Conservation (phyloP, 2,888 invertebrate species). For the Aproaerema taeniolella region DNA sequence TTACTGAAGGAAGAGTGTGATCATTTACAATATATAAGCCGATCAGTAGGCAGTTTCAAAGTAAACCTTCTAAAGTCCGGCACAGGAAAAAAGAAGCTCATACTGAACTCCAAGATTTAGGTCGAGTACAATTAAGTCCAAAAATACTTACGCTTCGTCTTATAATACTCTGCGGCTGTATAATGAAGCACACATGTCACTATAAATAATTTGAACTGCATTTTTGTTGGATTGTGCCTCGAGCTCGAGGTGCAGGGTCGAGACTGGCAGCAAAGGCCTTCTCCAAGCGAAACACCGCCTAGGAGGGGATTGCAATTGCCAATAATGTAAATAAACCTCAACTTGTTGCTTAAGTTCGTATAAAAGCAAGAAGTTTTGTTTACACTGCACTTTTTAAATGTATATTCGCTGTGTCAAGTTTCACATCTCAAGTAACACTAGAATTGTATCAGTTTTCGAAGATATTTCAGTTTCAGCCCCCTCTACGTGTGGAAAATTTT, state of each 20-base stretch:
- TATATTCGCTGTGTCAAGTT: too few relatives aligned
- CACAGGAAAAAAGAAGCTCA: too few relatives aligned
- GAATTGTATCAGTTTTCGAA: too few relatives aligned
- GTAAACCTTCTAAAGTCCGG: too few relatives aligned
- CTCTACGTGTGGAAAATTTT: too few relatives aligned
- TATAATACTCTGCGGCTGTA: conserved; percentile 54
- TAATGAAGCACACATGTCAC: conserved; percentile 58
- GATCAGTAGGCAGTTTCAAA: too few relatives aligned
- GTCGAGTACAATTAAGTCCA: too few relatives aligned
- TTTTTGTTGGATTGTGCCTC: conserved; percentile 45
- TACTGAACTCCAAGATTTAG: too few relatives aligned
- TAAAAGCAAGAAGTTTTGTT: not conserved
- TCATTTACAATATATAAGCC: too few relatives aligned
- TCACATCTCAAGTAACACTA: too few relatives aligned
- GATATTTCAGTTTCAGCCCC: too few relatives aligned
- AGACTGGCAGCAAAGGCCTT: conserved; percentile 49
- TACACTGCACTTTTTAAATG: not conserved
- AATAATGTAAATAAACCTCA: conserved; percentile 66
- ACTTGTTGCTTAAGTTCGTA: conserved; percentile 24
- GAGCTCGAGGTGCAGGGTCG: conserved; percentile 52
- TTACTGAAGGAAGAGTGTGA: too few relatives aligned
- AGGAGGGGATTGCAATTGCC: conserved; percentile 71
- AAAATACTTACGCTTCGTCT: conserved; percentile 66
- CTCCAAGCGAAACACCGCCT: conserved; percentile 21
- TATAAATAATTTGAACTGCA: conserved; percentile 60